Percentiles rank a stretch among this genome's conserved stretches.
phyloP scores from a whole-genome alignment of 2,113 vertebrate species.

The Eubucco bourcierii region DNA sequence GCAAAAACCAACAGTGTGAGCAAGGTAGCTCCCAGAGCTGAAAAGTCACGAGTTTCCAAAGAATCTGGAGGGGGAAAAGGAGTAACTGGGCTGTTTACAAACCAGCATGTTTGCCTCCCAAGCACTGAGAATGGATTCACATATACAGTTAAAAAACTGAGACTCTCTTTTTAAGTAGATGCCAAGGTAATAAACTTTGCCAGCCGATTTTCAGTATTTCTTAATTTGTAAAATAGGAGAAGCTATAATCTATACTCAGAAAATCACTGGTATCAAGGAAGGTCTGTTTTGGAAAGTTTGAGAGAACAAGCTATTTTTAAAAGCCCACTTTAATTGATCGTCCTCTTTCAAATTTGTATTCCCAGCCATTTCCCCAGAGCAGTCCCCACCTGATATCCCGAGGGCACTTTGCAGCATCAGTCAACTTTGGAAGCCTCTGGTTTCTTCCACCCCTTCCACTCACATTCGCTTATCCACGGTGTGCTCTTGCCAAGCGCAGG shows the following conservation, averaged over 20 bases:
- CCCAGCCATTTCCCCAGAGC: background rate
- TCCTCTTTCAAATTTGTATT: background rate
- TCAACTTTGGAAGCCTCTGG: background rate
- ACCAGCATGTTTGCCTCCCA: slow-evolving; percentile 3
- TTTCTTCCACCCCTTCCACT: background rate
- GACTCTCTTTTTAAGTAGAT: slow-evolving; percentile 33
- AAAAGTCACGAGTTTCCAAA: background rate
- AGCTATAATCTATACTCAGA: slow-evolving; percentile 8
- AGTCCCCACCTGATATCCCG: background rate
- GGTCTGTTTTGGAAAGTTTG: slow-evolving; percentile 4
- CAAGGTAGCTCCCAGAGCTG: background rate
- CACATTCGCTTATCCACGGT: background rate
- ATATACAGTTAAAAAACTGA: background rate
- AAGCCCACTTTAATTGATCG: background rate
- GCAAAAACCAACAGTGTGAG: background rate
- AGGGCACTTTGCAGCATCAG: background rate
- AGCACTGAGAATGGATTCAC: slow-evolving; percentile 7
- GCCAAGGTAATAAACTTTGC: slow-evolving; percentile 32
- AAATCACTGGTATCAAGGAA: background rate
- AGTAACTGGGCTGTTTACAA: background rate
- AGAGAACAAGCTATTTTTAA: slow-evolving; percentile 16
- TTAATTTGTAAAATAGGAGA: slow-evolving; percentile 36
- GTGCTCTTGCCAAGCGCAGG: background rate
- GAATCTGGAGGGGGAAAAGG: background rate
- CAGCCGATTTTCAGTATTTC: slow-evolving; percentile 3